Evolutionary conservation across 2,113 vertebrate species (phyloP), one percentile per base, ranked within the genome.

Genomic region (Paracanthobrama guichenoti): DNA sequence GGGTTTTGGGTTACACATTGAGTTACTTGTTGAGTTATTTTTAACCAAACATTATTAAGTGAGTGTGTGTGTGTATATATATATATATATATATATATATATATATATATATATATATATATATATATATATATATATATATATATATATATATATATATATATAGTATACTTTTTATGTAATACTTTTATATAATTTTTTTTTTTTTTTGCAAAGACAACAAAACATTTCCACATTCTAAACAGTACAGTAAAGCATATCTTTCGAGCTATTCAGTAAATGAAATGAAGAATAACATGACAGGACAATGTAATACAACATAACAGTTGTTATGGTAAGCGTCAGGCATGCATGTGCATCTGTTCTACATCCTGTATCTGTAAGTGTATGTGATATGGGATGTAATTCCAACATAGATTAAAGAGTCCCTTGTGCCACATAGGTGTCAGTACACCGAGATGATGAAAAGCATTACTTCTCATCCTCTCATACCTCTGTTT

Each of bases 401-500:
- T 75, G 46, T 16, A 53, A 53, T 75, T 75, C 72, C 24, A 75
- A 26, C 59, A 42, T 26, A 48, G 78, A 46, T 66, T 48, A 50
- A 80, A 46, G 11, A n/a, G 22, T 48, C 60, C 16, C 24, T 28
- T 67, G 42, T 26, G n/a, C 59, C 42, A 79, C 55, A 62, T 46
- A 14, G n/a, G 13, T 62, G 35, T 39, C 44, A 66, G 24, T 48
- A 79, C 59, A 66, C 62, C 0, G 3, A 22, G 18, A 80, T 67
- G 10, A 53, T 48, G 20, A 80, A 80, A 28, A 14, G 44, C 18
- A 46, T 9, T 13, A 20, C 26, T 80, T 44, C 14, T 35, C 6
- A 28, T 80, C 26, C 16, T 67, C 26, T 67, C 79, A 50, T 66
- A 20, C 2, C 0, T 67, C 79, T n/a, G 14, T 67, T 53, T 80